Conservation (phyloP, 1,140 invertebrate species). For the Danaus melanippus region DNA sequence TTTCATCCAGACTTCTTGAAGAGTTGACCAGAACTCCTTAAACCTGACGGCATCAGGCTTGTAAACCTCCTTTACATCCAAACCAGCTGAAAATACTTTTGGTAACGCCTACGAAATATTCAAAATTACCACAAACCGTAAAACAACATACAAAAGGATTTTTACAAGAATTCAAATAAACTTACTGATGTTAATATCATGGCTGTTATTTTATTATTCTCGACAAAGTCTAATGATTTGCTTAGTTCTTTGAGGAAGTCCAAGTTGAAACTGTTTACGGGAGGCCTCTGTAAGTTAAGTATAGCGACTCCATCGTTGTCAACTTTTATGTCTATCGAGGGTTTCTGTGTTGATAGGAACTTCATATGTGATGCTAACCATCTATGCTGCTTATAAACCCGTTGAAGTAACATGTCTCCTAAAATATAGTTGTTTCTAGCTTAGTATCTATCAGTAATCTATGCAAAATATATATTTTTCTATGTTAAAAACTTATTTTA, state of each 20-base stretch:
- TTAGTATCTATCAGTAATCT: too few species aligned
- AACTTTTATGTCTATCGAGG: slow-evolving; percentile 69
- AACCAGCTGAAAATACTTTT: slow-evolving; percentile 85
- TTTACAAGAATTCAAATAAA: slow-evolving; percentile 19
- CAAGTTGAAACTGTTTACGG: slow-evolving; percentile 88
- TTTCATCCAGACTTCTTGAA: slow-evolving; percentile 87
- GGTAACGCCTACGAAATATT: slow-evolving; percentile 74
- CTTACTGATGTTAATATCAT: slow-evolving; percentile 87
- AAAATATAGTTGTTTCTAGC: too few species aligned
- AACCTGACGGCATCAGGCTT: slow-evolving; percentile 80
- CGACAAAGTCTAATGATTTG: slow-evolving; percentile 76
- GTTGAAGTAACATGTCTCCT: slow-evolving; percentile 10
- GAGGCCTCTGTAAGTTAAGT: slow-evolving; percentile 80
- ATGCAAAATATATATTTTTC: too few species aligned
- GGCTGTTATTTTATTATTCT: slow-evolving; percentile 79
- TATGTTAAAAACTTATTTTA: too few species aligned
- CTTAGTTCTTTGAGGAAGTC: slow-evolving; percentile 79
- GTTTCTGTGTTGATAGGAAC: slow-evolving; percentile 38
- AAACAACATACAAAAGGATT: background rate
- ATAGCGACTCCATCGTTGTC: slow-evolving; percentile 79
- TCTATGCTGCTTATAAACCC: slow-evolving; percentile 23
- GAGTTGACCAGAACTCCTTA: slow-evolving; percentile 80
- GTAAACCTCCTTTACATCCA: slow-evolving; percentile 92
- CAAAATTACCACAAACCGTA: background rate
- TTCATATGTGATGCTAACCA: slow-evolving; percentile 28